A percentile compares a stretch with the other conserved stretches of the same genome.
Evolutionary conservation across 1,140 invertebrate genomes (phyloP).

Genomic region (Monochamus saltuarius): DNA sequence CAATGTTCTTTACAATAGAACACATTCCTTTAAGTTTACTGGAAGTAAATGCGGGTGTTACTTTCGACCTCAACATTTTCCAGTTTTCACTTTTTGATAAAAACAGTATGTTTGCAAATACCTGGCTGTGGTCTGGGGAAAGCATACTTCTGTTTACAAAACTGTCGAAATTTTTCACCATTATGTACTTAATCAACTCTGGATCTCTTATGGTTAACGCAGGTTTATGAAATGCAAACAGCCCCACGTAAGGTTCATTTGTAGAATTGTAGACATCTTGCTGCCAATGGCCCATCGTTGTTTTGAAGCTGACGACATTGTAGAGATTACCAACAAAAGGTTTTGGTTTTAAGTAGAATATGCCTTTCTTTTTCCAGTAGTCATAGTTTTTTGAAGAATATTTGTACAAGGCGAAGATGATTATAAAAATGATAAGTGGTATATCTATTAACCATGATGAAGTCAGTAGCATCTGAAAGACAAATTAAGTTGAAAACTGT

Average conservation of each 20-base stretch:
- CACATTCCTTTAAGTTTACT: constrained; percentile 55
- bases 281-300: constrained; percentile 30
- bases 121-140: constrained; percentile 1
- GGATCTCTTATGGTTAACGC: constrained; percentile 53
- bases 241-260: constrained; percentile 42
- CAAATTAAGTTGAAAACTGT: no score
- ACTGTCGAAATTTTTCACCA: constrained; percentile 59
- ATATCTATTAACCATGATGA: no score
- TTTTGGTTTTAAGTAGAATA: constrained; percentile 45
- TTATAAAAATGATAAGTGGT: background rate
- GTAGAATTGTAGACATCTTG: constrained; percentile 41
- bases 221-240: constrained; percentile 45
- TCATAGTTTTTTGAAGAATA: background rate
- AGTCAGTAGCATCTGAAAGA: no score
- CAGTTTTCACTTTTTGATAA: constrained; percentile 49
- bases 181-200: constrained; percentile 58
- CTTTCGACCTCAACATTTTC: constrained; percentile 54
- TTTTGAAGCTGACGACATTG: constrained; percentile 33
- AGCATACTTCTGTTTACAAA: constrained; percentile 52
- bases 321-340: constrained; percentile 49
- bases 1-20: constrained; percentile 34
- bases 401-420: background rate
- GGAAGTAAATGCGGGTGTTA: constrained; percentile 57
- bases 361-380: constrained; percentile 54
- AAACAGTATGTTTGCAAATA: constrained; percentile 33